Conservation (phyloP, 2,113 vertebrate species). For the Channa argus region DNA sequence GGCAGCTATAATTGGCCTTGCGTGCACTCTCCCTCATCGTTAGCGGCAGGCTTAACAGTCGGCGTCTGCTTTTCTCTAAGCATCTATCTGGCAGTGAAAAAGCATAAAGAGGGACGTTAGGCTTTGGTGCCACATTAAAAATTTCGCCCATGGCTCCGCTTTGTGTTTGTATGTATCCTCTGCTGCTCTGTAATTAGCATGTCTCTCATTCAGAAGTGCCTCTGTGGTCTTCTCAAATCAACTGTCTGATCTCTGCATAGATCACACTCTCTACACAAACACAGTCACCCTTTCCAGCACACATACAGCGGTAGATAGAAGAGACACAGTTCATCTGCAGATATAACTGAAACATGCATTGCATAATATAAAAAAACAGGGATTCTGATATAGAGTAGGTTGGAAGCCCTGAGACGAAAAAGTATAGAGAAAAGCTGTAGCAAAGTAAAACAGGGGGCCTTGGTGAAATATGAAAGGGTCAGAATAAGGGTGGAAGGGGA, state of each 20-base stretch:
- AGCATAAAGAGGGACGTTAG: constrained; percentile 62
- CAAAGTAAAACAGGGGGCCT: constrained; percentile 85
- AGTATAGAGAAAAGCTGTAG: constrained; percentile 48
- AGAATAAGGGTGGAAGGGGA: constrained; percentile 85
- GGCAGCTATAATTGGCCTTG: constrained; percentile 73
- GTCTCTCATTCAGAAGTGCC: constrained; percentile 77
- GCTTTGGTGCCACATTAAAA: constrained; percentile 60
- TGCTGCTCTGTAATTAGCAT: constrained; percentile 68
- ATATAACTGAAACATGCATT: constrained; percentile 42
- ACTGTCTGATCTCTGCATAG: constrained; percentile 81
- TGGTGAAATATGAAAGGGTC: constrained; percentile 77
- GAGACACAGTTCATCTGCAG: constrained; percentile 25
- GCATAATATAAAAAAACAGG: constrained; percentile 35
- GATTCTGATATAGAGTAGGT: constrained; percentile 38
- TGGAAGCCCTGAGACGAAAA: constrained; percentile 49
- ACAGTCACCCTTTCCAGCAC: constrained; percentile 1
- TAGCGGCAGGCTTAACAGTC: constrained; percentile 73
- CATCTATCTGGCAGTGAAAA: constrained; percentile 54
- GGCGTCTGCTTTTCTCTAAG: constrained; percentile 49
- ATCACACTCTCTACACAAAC: constrained; percentile 57
- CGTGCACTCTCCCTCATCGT: constrained; percentile 67
- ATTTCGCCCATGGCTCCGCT: constrained; percentile 60
- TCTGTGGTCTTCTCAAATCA: constrained; percentile 87
- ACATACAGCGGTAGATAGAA: constrained; percentile 26
- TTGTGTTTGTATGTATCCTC: constrained; percentile 30